A percentile compares a stretch with the other conserved stretches of the same genome.
Conservation (phyloP, 2,888 invertebrate species). For the Fissipunctia ypsillon region DNA sequence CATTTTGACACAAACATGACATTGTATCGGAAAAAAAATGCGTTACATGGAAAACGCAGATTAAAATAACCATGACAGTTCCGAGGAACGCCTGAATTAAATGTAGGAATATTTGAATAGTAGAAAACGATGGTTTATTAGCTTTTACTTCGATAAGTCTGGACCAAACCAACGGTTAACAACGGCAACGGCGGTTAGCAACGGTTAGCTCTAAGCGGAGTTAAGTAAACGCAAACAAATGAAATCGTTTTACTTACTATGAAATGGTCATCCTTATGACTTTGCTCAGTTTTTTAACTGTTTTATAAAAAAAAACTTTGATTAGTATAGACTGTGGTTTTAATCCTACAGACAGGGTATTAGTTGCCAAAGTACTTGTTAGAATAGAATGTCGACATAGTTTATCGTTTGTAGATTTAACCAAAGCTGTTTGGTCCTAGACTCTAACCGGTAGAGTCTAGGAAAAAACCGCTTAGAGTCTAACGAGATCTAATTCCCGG, state of each 20-base stretch:
- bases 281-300: no score
- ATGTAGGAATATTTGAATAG: slow-evolving; percentile 1
- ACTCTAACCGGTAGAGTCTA: no score
- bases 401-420: no score
- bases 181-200: no score
- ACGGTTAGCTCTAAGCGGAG: slow-evolving; percentile 2
- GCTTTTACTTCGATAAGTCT: slow-evolving; percentile 6
- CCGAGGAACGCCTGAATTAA: slow-evolving; percentile 2
- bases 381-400: no score
- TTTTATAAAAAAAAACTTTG: background rate
- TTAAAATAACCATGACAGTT: slow-evolving; percentile 17
- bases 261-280: no score
- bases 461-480: no score
- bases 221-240: slow-evolving; percentile 21
- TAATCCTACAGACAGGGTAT: no score
- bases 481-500: no score
- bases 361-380: no score
- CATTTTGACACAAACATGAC: slow-evolving; percentile 44
- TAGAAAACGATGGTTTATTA: background rate
- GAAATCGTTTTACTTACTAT: background rate
- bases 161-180: background rate
- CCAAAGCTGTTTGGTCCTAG: no score
- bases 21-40: background rate
- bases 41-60: slow-evolving; percentile 7
- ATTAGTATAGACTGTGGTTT: no score